Evolutionary conservation across 2,888 invertebrate genomes (phyloP), one percentile per base, ranked within the genome.

Genomic region (Trichogramma dendrolimi): DNA sequence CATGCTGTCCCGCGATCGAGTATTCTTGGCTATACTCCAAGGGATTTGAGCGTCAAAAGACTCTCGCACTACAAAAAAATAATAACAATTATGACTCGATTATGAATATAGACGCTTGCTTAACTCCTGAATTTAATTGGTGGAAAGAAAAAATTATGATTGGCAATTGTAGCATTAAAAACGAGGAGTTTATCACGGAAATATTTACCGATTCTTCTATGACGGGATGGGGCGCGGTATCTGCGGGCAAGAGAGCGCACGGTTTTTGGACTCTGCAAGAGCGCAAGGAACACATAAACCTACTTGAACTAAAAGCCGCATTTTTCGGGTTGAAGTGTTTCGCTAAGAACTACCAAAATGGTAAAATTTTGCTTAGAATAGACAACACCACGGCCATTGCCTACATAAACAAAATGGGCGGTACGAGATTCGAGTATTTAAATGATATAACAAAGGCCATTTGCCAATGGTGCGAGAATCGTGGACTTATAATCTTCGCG

Each of bases 1-100:
- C 62, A 6, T 40, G 41, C 4, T 62, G 62, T 50, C 58, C 55
- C 38, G 53, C 41, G 5, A 43, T 62, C 1, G 55, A 53, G 11
- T 59, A 62, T 46, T 49, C 58, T 5, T 58, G 40, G 40, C 4
- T 59, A 38, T 50, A 59, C 39, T 51, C 59, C 10, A 55, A 60
- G 46, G 5, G 39, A 41, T 41, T 50, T 4, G 55, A 62, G 7
- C 8, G 55, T 27, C 44, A 50, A 27, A 59, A 62, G 55, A 38
- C 43, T 41, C 44, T 48, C 3, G 49, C 47, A 3, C 39, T 62
- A 4, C 10, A 49, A 7, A 43, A 54, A n/a, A 46, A n/a, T 46
- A n/a, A n/a, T 46, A n/a, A n/a, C 46, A 10, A n/a, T 46, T 46
- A 46, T 46, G 46, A 46, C n/a, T n/a, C 7, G n/a, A 46, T n/a